Percentiles rank a stretch among this genome's conserved stretches.
Conservation (phyloP, 2,797 vertebrate species). For the Acanthurus leucopareius region DNA sequence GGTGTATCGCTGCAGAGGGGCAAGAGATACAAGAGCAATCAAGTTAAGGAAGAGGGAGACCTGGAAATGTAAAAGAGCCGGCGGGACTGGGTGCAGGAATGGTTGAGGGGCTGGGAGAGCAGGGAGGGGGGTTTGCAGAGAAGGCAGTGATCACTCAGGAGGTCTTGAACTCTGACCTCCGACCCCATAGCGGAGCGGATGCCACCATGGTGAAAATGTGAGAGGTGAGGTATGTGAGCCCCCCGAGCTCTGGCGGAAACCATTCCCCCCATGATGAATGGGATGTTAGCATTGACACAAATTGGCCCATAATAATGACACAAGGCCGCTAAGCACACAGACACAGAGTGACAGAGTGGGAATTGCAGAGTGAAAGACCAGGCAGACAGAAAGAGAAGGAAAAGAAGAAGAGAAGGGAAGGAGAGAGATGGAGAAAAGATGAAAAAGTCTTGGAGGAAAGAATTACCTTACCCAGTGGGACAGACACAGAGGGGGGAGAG, state of each 20-base stretch:
- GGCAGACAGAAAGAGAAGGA: constrained; percentile 20
- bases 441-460: constrained; percentile 57
- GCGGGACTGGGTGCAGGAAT: constrained; percentile 21
- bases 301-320: constrained; percentile 86
- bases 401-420: constrained; percentile 15
- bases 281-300: constrained; percentile 86
- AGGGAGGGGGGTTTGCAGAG: constrained; percentile 61
- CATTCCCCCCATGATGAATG: constrained; percentile 86
- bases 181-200: constrained; percentile 82
- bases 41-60: constrained; percentile 18
- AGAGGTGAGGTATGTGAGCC: constrained; percentile 80
- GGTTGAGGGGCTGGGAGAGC: constrained; percentile 23
- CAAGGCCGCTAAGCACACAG: constrained; percentile 80
- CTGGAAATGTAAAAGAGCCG: constrained; percentile 44
- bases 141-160: constrained; percentile 83
- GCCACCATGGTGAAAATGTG: constrained; percentile 85
- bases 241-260: constrained; percentile 75
- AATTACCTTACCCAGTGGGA: constrained; percentile 71
- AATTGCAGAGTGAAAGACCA: constrained; percentile 60
- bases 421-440: constrained; percentile 45
- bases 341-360: constrained; percentile 66
- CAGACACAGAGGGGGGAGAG: constrained; percentile 28
- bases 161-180: constrained; percentile 86
- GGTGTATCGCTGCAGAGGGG: neutral
- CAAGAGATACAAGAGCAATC: constrained; percentile 12